Evolutionary conservation across 2,797 vertebrate genomes (phyloP), one percentile per base, ranked within the genome.

Genomic region (Tauraco hartlaubi): DNA sequence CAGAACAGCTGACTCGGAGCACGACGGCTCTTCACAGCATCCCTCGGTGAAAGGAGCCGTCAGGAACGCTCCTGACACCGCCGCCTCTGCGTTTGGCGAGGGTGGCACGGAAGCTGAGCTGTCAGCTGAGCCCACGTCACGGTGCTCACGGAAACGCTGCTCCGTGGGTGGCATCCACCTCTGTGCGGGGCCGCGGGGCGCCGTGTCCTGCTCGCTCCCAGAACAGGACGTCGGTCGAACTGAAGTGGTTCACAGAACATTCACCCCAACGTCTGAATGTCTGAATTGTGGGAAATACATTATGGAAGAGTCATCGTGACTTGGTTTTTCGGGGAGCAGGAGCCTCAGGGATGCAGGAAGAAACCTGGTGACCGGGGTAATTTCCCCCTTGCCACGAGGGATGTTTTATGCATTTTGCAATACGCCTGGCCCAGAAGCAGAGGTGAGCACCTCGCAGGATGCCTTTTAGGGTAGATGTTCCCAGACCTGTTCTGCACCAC

Each of bases 1-100:
- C 51, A 79, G 90, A 93, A 74, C 83, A 95, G 95, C 96, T 96
- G 96, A 93, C 88, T 93, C 88, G 58, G 94, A 87, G 90, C 74
- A 12, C 43, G 91, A 91, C 90, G 91, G 95, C 93, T 74, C 85
- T 67, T 73, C 71, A 11, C 74, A 91, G 95, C 93, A 93, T 89
- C 94, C 77, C 87, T 87, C n/a, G 2, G 55, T 33, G 84, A 56
- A 71, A 59, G 69, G 82, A 90, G 90, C 90, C 44, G 25, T 43
- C 91, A 19, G 67, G 61, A 84, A n/a, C 6, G 1, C 5, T 75
- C 84, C 87, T 10, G 56, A 39, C 58, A 20, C 82, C 1, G 19
- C 85, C 43, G 90, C 95, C 93, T 83, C 59, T 16, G 3, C 64
- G 3, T 43, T 84, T 33, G 2, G 62, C 8, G 85, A 82, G 69